Evolutionary conservation across 1,140 invertebrate species (phyloP).

Genomic region (Drosophila sturtevanti): DNA sequence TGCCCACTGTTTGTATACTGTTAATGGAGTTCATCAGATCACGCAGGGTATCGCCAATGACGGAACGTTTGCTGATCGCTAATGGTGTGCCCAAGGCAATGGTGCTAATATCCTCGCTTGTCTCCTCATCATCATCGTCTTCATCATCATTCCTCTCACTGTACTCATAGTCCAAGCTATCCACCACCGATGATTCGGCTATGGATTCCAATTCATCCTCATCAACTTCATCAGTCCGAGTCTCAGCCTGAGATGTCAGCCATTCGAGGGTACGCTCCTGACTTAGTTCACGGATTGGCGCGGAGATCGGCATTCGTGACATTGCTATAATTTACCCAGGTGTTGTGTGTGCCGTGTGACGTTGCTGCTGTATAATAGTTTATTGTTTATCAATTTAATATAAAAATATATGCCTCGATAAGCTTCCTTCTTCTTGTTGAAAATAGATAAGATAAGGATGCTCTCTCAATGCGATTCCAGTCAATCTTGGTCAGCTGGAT

Average conservation of each 20-base stretch:
- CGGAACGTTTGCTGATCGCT: conserved; percentile 37
- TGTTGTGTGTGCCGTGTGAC: conserved; percentile 19
- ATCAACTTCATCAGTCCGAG: conserved; percentile 27
- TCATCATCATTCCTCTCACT: conserved; percentile 48
- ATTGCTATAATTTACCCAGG: conserved; percentile 21
- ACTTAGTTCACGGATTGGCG: conserved; percentile 32
- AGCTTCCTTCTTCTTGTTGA: conserved; percentile 1
- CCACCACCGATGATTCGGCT: conserved; percentile 70
- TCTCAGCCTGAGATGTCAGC: conserved; percentile 38
- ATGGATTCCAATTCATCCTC: conserved; percentile 67
- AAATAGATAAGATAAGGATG: conserved; percentile 1
- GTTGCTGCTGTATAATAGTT: conserved; percentile 11
- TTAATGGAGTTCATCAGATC: conserved; percentile 72
- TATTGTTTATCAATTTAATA: conserved; percentile 35
- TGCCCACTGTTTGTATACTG: conserved; percentile 75
- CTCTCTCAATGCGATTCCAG: neutral
- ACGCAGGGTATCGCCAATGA: conserved; percentile 56
- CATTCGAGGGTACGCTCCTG: conserved; percentile 60
- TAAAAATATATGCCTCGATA: conserved; percentile 4
- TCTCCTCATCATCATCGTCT: conserved; percentile 45
- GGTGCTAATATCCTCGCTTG: conserved; percentile 61
- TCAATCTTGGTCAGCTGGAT: neutral
- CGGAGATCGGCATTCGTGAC: conserved; percentile 31
- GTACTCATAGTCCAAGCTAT: conserved; percentile 70
- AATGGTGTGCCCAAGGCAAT: conserved; percentile 53